Conservation (phyloP, 1,140 invertebrate species). For the Nomia melanderi region DNA sequence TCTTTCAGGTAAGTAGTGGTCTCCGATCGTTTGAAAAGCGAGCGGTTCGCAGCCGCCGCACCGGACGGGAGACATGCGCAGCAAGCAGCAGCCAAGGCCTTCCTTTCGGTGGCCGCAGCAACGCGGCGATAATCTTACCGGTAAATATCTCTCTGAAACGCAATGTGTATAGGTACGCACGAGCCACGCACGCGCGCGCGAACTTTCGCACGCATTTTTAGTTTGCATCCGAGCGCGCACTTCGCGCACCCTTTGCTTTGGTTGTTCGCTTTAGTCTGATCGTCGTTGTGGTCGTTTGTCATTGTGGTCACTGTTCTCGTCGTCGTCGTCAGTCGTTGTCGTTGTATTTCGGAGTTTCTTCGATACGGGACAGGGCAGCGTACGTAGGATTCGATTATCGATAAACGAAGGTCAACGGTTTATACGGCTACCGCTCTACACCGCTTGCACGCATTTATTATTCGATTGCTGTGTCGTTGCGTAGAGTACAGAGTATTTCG, state of each 20-base stretch:
- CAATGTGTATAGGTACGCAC: constrained; percentile 29
- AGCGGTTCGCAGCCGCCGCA: constrained; percentile 74
- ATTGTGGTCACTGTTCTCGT: not conserved
- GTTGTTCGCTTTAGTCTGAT: not conserved
- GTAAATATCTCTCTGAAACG: constrained; percentile 75
- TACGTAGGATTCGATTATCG: too few relatives aligned
- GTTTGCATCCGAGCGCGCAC: constrained; percentile 35
- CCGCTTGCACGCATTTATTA: not conserved
- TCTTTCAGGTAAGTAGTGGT: constrained; percentile 81
- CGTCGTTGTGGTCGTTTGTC: not conserved
- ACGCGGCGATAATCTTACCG: constrained; percentile 80
- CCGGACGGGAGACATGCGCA: constrained; percentile 80
- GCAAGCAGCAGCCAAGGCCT: constrained; percentile 81
- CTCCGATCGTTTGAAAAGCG: constrained; percentile 78
- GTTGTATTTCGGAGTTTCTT: too few relatives aligned
- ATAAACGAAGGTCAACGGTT: too few relatives aligned
- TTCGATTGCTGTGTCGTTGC: not conserved
- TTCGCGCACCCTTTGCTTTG: constrained; percentile 10
- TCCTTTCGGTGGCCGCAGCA: constrained; percentile 81
- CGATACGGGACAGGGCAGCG: too few relatives aligned
- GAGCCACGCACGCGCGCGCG: constrained; percentile 14
- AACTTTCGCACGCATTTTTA: constrained; percentile 20
- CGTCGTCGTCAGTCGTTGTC: too few relatives aligned
- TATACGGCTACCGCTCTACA: not conserved
- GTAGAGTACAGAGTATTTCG: not conserved